Percentiles rank a stretch among this genome's conserved stretches.
These are phyloP conservation scores for Hypselothyrea guttata DNA, from an alignment of 2,888 invertebrate species.

Conservation along the genomic window DNA sequence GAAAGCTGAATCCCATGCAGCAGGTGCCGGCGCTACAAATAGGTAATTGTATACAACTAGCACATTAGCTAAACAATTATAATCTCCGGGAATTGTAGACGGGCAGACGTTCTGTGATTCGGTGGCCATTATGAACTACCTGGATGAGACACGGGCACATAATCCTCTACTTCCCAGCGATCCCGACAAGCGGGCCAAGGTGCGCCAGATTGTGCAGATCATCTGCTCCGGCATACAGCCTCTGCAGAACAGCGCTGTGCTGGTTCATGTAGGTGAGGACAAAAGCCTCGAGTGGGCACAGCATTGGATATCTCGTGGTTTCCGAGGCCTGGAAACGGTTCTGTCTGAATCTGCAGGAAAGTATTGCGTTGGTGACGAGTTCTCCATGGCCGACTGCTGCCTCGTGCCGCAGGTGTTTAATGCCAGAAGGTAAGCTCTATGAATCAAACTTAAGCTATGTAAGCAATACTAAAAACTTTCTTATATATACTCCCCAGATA, in stretches of 20 bases:
- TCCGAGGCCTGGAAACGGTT: slow-evolving; percentile 93
- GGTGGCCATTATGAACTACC: slow-evolving; percentile 95
- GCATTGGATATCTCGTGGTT: slow-evolving; percentile 94
- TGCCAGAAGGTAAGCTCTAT: slow-evolving; percentile 84
- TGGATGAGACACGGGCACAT: slow-evolving; percentile 95
- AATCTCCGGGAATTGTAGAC: slow-evolving; percentile 82
- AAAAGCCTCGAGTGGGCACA: slow-evolving; percentile 95
- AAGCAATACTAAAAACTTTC: not conserved
- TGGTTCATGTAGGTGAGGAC: slow-evolving; percentile 92
- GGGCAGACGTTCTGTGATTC: slow-evolving; percentile 88
- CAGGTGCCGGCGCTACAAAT: slow-evolving; percentile 96
- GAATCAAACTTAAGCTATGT: not conserved
- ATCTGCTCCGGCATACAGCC: slow-evolving; percentile 98
- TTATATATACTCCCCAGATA: too few relatives aligned
- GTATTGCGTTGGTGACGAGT: slow-evolving; percentile 95
- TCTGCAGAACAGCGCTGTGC: slow-evolving; percentile 93
- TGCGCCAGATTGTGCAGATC: slow-evolving; percentile 94
- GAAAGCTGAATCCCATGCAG: slow-evolving; percentile 95
- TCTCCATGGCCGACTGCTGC: slow-evolving; percentile 96
- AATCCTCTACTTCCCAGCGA: slow-evolving; percentile 93
- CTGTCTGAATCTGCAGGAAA: slow-evolving; percentile 92
- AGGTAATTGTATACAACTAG: slow-evolving; percentile 83
- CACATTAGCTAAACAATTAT: not conserved
- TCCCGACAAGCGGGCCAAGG: slow-evolving; percentile 93
- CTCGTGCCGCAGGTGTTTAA: slow-evolving; percentile 97